A percentile compares a stretch with the other conserved stretches of the same genome.
phyloP scores from a whole-genome alignment of 2,888 invertebrate genomes.

The Sussaba pulchella region DNA sequence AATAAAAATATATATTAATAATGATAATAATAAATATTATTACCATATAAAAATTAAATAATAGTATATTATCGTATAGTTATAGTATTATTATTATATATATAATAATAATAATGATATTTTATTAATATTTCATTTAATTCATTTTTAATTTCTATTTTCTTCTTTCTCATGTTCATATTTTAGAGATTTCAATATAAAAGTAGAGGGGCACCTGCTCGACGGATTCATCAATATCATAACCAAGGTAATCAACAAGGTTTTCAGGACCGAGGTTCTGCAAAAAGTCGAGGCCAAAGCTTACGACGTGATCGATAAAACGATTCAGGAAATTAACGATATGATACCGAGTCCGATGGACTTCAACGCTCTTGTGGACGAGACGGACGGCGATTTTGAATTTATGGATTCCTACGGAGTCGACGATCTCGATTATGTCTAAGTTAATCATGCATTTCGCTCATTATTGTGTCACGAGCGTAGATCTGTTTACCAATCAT shows the following conservation, averaged over 20 bases:
- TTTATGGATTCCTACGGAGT: not conserved
- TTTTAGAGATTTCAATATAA: conserved; percentile 68
- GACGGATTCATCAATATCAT: conserved; percentile 70
- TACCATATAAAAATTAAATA: too few relatives aligned
- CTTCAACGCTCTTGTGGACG: not conserved
- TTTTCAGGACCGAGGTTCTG: conserved; percentile 63
- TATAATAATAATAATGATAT: too few relatives aligned
- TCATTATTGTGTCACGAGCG: not conserved
- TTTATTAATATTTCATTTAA: not conserved
- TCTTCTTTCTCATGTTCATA: conserved; percentile 19
- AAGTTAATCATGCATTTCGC: not conserved
- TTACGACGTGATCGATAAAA: conserved; percentile 43
- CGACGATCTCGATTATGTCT: not conserved
- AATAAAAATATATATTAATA: too few relatives aligned
- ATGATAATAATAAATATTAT: too few relatives aligned
- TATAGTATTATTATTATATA: too few relatives aligned
- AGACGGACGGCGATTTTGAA: not conserved
- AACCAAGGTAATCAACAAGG: conserved; percentile 51
- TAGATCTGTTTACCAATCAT: not conserved
- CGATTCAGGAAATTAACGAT: conserved; percentile 63
- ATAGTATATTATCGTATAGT: too few relatives aligned
- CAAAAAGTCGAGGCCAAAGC: conserved; percentile 55
- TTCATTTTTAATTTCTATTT: too few relatives aligned
- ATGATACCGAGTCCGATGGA: not conserved
- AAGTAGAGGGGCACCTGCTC: conserved; percentile 67